phyloP scores from a whole-genome alignment of 2,888 invertebrate species.

The Deroplatys truncata region DNA sequence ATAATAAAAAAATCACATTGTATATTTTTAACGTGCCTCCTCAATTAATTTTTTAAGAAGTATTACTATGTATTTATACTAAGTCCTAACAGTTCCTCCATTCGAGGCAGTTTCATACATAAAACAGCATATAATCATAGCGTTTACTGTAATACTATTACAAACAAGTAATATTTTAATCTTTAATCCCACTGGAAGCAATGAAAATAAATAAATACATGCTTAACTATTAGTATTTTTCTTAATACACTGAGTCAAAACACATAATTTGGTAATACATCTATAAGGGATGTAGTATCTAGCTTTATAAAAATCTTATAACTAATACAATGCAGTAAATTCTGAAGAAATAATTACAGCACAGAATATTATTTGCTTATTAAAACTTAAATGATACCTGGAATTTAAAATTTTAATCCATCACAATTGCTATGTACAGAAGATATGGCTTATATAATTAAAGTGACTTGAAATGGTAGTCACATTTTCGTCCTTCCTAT shows the following conservation, averaged over 20 bases:
- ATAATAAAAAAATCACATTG: too few species aligned
- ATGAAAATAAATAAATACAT: neutral
- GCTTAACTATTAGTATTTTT: neutral
- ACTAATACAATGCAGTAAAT: neutral
- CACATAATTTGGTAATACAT: neutral
- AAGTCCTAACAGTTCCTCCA: too few species aligned
- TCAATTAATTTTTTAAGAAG: too few species aligned
- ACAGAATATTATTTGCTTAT: neutral
- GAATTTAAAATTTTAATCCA: neutral
- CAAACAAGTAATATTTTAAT: neutral
- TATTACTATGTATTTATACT: too few species aligned
- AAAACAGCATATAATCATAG: too few species aligned
- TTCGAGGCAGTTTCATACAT: too few species aligned
- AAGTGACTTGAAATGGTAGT: too few species aligned
- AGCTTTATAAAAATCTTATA: neutral
- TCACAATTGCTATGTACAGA: neutral
- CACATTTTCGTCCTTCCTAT: neutral
- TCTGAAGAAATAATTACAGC: neutral
- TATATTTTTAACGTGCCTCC: too few species aligned
- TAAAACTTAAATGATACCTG: neutral
- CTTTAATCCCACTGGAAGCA: neutral
- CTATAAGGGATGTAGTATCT: neutral
- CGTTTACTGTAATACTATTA: too few species aligned
- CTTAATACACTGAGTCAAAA: neutral
- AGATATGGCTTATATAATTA: neutral